Conservation (phyloP, 2,113 vertebrate genomes). For the Eonycteris spelaea region DNA sequence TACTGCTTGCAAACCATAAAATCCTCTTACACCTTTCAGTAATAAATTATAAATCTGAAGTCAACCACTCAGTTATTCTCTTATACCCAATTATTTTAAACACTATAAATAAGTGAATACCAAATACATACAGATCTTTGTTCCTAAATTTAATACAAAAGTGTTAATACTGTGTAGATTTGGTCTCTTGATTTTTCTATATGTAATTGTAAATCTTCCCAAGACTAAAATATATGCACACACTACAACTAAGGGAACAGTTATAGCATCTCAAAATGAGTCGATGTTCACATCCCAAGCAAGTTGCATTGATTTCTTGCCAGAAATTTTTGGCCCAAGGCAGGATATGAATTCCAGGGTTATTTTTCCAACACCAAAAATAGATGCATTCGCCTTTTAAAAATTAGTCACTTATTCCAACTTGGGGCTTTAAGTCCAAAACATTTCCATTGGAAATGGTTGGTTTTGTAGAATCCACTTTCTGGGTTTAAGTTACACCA, state of each 20-base stretch:
- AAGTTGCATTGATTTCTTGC: constrained; percentile 42
- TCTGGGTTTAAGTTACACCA: background rate
- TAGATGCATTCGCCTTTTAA: background rate
- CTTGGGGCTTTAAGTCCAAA: background rate
- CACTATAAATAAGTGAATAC: background rate
- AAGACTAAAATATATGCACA: background rate
- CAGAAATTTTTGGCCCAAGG: constrained; percentile 42
- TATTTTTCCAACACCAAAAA: constrained; percentile 50
- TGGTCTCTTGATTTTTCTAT: background rate
- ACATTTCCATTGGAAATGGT: background rate
- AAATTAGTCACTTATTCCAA: constrained; percentile 31
- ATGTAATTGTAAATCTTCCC: constrained; percentile 35
- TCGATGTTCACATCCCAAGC: background rate
- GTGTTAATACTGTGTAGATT: background rate
- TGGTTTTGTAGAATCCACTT: background rate
- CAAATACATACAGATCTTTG: background rate
- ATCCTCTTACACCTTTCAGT: constrained; percentile 41
- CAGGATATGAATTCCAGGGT: constrained; percentile 41
- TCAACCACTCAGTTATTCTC: constrained; percentile 5
- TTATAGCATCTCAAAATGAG: background rate
- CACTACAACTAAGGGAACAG: background rate
- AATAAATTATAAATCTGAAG: constrained; percentile 45
- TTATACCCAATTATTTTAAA: constrained; percentile 16
- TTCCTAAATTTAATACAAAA: background rate
- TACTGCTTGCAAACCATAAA: constrained; percentile 3